Conservation (phyloP, 2,888 invertebrate species). For the Harpagoxenus sublaevis region DNA sequence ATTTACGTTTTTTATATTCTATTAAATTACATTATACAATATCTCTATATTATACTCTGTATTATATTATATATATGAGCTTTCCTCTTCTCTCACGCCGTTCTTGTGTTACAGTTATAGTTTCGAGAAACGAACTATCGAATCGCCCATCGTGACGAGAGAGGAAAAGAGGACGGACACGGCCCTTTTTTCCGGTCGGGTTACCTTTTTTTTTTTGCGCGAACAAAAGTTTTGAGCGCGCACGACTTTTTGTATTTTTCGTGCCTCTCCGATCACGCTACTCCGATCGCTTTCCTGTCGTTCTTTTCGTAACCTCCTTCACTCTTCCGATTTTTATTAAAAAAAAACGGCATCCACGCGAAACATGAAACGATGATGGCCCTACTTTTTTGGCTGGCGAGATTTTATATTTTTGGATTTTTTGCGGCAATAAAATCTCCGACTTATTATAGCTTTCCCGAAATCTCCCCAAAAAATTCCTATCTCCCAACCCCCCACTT, state of each 20-base stretch:
- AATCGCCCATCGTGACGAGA: conserved; percentile 59
- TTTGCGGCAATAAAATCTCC: conserved; percentile 78
- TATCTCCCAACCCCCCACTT: conserved; percentile 56
- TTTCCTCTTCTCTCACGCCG: conserved; percentile 63
- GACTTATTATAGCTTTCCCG: conserved; percentile 57
- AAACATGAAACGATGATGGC: conserved; percentile 73
- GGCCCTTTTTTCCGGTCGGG: conserved; percentile 60
- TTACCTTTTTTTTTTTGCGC: conserved; percentile 71
- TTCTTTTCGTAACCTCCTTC: conserved; percentile 60
- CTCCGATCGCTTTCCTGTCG: conserved; percentile 65
- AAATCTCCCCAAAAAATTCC: conserved; percentile 18
- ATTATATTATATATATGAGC: conserved; percentile 61
- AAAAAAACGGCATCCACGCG: conserved; percentile 58
- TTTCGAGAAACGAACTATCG: conserved; percentile 75
- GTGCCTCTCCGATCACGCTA: conserved; percentile 63
- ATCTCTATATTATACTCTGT: conserved; percentile 40
- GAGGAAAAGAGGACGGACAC: conserved; percentile 51
- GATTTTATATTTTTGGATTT: conserved; percentile 86
- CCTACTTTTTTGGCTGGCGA: conserved; percentile 85
- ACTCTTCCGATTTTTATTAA: conserved; percentile 63
- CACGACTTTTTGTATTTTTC: conserved; percentile 68
- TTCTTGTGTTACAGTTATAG: conserved; percentile 66
- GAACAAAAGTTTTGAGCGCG: conserved; percentile 80
- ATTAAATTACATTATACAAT: conserved; percentile 60
- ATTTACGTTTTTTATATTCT: conserved; percentile 60